phyloP scores from a whole-genome alignment of 1,140 invertebrate genomes.

The Drosophila mauritiana region DNA sequence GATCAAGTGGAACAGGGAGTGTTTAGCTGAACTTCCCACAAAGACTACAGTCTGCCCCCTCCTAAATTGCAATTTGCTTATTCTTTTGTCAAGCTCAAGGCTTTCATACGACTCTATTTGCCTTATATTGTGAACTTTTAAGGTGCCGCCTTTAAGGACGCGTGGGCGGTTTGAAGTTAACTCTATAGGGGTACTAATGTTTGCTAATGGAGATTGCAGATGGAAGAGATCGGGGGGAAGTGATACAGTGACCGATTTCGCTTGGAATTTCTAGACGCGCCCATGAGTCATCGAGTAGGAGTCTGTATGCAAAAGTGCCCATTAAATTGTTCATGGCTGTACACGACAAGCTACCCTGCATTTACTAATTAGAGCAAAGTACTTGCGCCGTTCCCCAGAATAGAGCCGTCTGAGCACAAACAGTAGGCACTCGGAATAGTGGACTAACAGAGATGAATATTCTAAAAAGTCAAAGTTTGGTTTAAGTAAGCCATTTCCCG shows the following conservation, averaged over 20 bases:
- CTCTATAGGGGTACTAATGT: background rate
- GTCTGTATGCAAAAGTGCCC: constrained; percentile 19
- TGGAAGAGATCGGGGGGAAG: constrained; percentile 6
- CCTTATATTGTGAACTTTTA: constrained; percentile 48
- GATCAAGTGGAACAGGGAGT: constrained; percentile 36
- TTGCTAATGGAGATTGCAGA: background rate
- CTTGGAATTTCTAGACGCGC: constrained; percentile 51
- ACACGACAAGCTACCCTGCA: constrained; percentile 13
- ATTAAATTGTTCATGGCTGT: constrained; percentile 11
- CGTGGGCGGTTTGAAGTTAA: constrained; percentile 28
- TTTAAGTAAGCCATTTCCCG: constrained; percentile 8
- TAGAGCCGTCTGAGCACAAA: background rate
- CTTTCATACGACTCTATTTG: constrained; percentile 26
- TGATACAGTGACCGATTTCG: constrained; percentile 26
- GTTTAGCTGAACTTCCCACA: constrained; percentile 34
- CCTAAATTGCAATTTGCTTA: constrained; percentile 26
- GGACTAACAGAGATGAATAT: background rate
- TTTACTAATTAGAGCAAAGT: constrained; percentile 61
- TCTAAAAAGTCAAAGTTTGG: background rate
- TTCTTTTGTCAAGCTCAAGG: constrained; percentile 61
- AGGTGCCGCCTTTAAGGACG: constrained; percentile 33
- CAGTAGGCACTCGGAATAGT: no score
- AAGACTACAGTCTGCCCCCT: background rate
- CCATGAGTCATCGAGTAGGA: constrained; percentile 44
- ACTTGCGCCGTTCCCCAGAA: constrained; percentile 23